Base-by-base conservation (phyloP, 64 coral and sea anemone species). In the Porites lutea region DNA sequence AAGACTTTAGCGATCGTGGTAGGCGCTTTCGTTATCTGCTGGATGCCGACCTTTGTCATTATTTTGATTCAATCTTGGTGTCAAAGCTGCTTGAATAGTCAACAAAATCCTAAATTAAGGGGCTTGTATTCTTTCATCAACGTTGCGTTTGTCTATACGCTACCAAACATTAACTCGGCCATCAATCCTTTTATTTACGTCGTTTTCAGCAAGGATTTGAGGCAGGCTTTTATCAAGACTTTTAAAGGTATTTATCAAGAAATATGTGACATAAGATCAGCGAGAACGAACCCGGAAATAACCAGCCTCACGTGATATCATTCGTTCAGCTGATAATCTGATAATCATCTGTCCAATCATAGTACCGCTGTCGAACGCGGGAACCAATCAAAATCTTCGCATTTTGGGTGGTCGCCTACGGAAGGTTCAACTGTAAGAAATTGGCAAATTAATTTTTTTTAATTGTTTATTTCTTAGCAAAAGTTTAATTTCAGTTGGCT, bases 111-210 rank as follows among this genome's bases (percentile, higher is more conserved):
- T 63, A 76, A 90, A 73, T 52, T 89, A 5, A 76, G 59, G 45
- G 92, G 89, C 4, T 47, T 95, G 14, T 95, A 65, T 55, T 48
- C 11, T 12, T 94, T 95, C 48, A 19, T 95, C 16, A 94, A 92
- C 37, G 92, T 98, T 15, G 75, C 86, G 2, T 98, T 98, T 65
- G 85, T 98, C 8, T 98, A 95, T 50, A 94, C 93, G 15, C 84
- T 98, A 4, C 96, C 96, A 3, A 87, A 91, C 48, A 92, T 98
- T 47, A 98, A 98, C 72, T 89, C 92, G 4, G 91, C 96, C 14
- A 78, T 94, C n/a, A 98, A 98, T 52, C 96, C 96, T 57, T 89
- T 98, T 72, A 92, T 98, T 55, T 98, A 98, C 27, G 92, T 95
- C 23, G 76, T 98, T 78, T 98, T 95, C 65, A 98, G 93, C 53